Evolutionary conservation across 2,888 invertebrate species (phyloP).

Genomic region (Mystacides longicornis): DNA sequence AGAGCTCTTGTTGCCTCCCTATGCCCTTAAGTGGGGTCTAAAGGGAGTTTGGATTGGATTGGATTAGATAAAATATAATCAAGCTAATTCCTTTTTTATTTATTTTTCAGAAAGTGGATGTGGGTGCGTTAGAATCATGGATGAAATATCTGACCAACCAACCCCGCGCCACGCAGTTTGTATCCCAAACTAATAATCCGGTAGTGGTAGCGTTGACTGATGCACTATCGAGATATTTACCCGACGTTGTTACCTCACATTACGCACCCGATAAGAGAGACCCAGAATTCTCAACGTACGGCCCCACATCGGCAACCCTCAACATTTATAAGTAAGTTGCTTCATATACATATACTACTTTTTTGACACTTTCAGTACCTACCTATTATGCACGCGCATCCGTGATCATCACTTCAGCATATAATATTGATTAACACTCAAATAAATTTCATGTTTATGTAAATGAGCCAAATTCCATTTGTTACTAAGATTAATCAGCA

Average conservation of each 20-base stretch:
- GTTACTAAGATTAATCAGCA: too few relatives aligned
- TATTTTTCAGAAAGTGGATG: conserved; percentile 61
- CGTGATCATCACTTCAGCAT: too few relatives aligned
- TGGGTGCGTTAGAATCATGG: conserved; percentile 66
- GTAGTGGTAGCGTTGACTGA: conserved; percentile 66
- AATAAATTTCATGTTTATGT: too few relatives aligned
- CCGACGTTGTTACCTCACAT: conserved; percentile 63
- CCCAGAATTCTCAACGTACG: conserved; percentile 89
- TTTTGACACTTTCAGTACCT: too few relatives aligned
- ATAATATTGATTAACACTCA: too few relatives aligned
- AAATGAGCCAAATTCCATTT: too few relatives aligned
- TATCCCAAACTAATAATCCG: conserved; percentile 57
- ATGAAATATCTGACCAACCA: conserved; percentile 64
- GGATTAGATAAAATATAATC: background rate
- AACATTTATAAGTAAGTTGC: conserved; percentile 80
- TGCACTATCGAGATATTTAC: conserved; percentile 65
- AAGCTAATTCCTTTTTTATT: too few relatives aligned
- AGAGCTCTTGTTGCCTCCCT: too few relatives aligned
- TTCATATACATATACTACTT: background rate
- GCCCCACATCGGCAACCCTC: conserved; percentile 68
- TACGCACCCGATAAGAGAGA: conserved; percentile 77
- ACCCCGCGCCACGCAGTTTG: conserved; percentile 66
- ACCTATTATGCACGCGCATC: too few relatives aligned
- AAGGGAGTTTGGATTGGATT: too few relatives aligned
- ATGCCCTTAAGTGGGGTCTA: too few relatives aligned